A percentile compares a stretch with the other conserved stretches of the same genome.
These are phyloP conservation scores for Isaurus tuberculatus DNA, from an alignment of 92 coral and sea anemone species.

Conservation along the genomic window DNA sequence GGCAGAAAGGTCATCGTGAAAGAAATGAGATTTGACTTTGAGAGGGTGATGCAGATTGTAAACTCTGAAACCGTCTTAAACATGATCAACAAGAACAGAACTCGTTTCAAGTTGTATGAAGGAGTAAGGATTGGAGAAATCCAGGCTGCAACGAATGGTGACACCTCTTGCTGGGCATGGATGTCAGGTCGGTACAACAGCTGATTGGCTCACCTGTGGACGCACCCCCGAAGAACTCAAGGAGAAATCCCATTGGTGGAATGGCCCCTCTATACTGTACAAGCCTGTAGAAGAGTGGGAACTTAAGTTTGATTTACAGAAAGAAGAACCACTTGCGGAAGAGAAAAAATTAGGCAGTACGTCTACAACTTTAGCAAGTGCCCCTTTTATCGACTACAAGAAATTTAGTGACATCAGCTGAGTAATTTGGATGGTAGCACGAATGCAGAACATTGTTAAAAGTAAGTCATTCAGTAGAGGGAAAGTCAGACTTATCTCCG, in stretches of 20 bases:
- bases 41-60: conserved; percentile 59
- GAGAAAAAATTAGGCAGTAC: conserved; percentile 60
- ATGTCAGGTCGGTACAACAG: conserved; percentile 66
- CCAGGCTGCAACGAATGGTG: conserved; percentile 67
- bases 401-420: conserved; percentile 60
- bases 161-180: conserved; percentile 71
- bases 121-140: conserved; percentile 69
- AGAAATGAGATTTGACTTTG: conserved; percentile 63
- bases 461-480: conserved; percentile 62
- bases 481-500: conserved; percentile 21
- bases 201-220: conserved; percentile 73
- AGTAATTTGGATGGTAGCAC: conserved; percentile 66
- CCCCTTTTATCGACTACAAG: conserved; percentile 50
- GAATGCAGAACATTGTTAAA: conserved; percentile 51
- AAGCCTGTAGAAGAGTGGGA: conserved; percentile 53
- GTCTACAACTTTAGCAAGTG: conserved; percentile 8
- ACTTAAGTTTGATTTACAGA: conserved; percentile 69
- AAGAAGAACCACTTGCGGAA: conserved; percentile 57
- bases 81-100: conserved; percentile 70
- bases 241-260: conserved; percentile 58
- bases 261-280: conserved; percentile 56
- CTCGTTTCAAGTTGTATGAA: conserved; percentile 67
- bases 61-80: conserved; percentile 68
- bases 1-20: conserved; percentile 61
- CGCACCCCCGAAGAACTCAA: conserved; percentile 52